A percentile compares a stretch with the other conserved stretches of the same genome.
Evolutionary conservation across 2,888 invertebrate genomes (phyloP).

Genomic region (Sarcophaga caerulescens): DNA sequence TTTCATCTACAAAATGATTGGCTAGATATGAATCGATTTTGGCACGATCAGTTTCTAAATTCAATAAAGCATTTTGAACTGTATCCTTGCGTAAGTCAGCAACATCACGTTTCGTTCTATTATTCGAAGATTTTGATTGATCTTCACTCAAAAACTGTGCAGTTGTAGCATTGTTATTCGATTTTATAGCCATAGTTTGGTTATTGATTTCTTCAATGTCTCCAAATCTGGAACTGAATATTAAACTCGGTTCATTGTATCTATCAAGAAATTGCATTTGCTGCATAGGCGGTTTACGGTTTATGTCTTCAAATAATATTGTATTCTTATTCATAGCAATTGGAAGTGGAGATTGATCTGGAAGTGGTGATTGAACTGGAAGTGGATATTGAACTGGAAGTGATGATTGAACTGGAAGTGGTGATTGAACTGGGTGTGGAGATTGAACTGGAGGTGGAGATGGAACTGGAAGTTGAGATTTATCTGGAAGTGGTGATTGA

Average conservation of each 20-base stretch:
- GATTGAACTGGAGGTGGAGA: no score
- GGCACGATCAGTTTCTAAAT: constrained; percentile 84
- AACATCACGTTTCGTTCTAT: constrained; percentile 74
- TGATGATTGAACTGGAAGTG: not conserved
- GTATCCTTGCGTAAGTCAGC: constrained; percentile 78
- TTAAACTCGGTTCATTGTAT: constrained; percentile 63
- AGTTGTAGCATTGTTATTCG: not conserved
- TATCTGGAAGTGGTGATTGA: no score
- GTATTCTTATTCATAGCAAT: not conserved
- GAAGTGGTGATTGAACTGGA: not conserved
- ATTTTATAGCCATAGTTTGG: not conserved
- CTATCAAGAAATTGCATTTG: constrained; percentile 57
- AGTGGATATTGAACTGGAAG: not conserved
- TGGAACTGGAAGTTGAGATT: no score
- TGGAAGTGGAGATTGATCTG: not conserved
- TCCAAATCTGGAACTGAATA: constrained; percentile 68
- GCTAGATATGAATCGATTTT: constrained; percentile 77
- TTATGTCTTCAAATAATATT: constrained; percentile 30
- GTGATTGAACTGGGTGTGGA: no score
- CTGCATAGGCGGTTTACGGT: constrained; percentile 28
- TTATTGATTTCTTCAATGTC: constrained; percentile 12
- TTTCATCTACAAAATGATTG: constrained; percentile 83
- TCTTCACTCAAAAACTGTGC: not conserved
- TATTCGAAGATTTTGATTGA: not conserved
- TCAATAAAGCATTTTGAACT: constrained; percentile 75